Evolutionary conservation across 2,113 vertebrate species (phyloP), one percentile per base, ranked within the genome.

Genomic region (Myotis yumanensis): DNA sequence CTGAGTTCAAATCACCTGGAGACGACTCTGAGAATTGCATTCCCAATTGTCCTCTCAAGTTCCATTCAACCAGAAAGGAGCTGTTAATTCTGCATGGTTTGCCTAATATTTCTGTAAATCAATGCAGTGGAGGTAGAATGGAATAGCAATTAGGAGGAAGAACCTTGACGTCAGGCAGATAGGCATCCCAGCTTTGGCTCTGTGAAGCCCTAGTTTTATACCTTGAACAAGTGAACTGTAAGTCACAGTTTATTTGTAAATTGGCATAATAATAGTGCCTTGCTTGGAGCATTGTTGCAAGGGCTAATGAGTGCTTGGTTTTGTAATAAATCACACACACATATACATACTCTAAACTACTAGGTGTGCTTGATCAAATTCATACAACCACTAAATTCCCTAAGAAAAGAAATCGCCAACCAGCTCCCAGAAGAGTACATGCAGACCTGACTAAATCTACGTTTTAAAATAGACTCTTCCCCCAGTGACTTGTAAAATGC

Each of bases 391-490:
- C 32, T 32, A 91, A 89, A 83, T 79, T 86, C 25, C 4, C 23
- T 54, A 81, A 52, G 51, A 89, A 81, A 80, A 91, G 30, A 87
- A 80, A 86, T 57, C 3, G 2, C 54, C 48, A 77, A 57, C 0
- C 52, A 77, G 17, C 10, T 85, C 73, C 52, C 40, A 79, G 69
- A 54, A 87, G 43, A 76, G 20, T 43, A 68, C 52, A 94, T 40
- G 22, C 71, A 52, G 57, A 81, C 43, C 86, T 93, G 37, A 85
- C 80, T 37, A 92, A 91, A 85, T 87, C 46, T 95, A 62, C 46
- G 30, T 90, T 95, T 95, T 87, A 71, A 72, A 92, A 92, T 54
- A 54, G 35, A 77, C 59, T 95, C 37, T 93, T 88, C 68, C 7
- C 84, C 51, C 52, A 85, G 51, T 62, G 43, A 88, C 73, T 83